Evolutionary conservation across 2,888 invertebrate species (phyloP), one percentile per base, ranked within the genome.

Genomic region (Eupithecia exiguata): DNA sequence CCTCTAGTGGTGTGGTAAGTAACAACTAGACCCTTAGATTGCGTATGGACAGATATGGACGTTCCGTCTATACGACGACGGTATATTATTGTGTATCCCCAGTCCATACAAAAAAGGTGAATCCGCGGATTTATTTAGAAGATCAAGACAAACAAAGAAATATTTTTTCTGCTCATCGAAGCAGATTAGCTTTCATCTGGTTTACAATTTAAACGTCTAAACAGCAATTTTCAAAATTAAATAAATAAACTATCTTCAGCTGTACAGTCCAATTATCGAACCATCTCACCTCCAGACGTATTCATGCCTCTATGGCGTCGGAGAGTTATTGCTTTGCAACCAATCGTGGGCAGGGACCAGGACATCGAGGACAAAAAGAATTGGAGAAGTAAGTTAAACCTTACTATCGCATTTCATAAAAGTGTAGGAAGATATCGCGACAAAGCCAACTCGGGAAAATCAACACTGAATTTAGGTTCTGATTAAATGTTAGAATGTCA

Each of bases 281-380:
- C 14, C 71, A 79, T 80, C 83, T 82, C 84, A 83, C 83, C 84
- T 85, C 82, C 83, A 66, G 82, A 80, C 81, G 82, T 84, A 82
- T 88, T 89, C 88, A 88, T 89, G 85, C 83, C 83, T 90, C 84
- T 77, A 79, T 86, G 88, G 85, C 84, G 83, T 82, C 78, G 25
- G 40, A 69, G 71, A 78, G 65, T 73, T 77, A 77, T 76, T 70
- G 68, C 75, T 67, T 76, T 46, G 58, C 63, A 77, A 79, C 77
- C 75, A 74, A 77, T 76, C 74, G 70, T 72, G 67, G 49, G 46
- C 70, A 74, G 72, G 70, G 58, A 25, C 74, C 77, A 69, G 66
- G 70, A 68, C 9, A 76, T 76, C 78, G 76, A 79, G 78, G 79
- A 69, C 77, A 74, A 70, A 61, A 35, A 40, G 66, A 71, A 61